Base-by-base conservation (phyloP, 53 echinoderm and acorn worm genomes). In the Temnopleurus reevesii region DNA sequence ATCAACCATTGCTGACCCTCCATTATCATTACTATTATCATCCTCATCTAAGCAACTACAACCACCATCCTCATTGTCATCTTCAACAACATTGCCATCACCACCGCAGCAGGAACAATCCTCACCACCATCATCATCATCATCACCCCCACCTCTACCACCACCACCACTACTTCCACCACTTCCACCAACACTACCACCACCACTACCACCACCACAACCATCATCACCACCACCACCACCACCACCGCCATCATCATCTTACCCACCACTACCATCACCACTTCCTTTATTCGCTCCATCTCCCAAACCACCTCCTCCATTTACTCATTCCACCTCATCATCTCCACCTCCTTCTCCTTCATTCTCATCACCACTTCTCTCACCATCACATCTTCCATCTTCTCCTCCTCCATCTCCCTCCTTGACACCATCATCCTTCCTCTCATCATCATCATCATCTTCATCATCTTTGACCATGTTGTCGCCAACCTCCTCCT, bases 391-490 rank as follows among this genome's bases (percentile, higher is more conserved):
- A 19, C 41, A 31, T 83, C 55, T 83, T 83, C 83, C 85, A 34
- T 60, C 61, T 27, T 85, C 85, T 47, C 85, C 85, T 26, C 28
- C 85, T 8, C 61, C 85, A 59, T 60, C 85, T 15, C 60, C 85
- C 45, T 17, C 61, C 41, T 1, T 26, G 33, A 34, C 83, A 60
- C 46, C 44, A 9, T 85, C 85, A 59, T 85, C 45, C 36, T 4
- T 83, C 8, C 36, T 33, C 15, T 85, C 85, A 60, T 85, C 85
- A 45, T 85, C 60, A 12, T 85, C 85, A 60, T 85, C 85, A 85
- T 85, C 85, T 3, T 85, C 61, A 26, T 85, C 85, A 17, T 59
- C 85, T 45, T 58, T 60, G 85, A 41, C 85, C 85, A 12, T 59
- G 59, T n/a, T 85, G 46, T 85, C 85, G 34, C 85, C 60, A 24